phyloP scores from a whole-genome alignment of 2,113 vertebrate species.

The Hemiprocne comata region DNA sequence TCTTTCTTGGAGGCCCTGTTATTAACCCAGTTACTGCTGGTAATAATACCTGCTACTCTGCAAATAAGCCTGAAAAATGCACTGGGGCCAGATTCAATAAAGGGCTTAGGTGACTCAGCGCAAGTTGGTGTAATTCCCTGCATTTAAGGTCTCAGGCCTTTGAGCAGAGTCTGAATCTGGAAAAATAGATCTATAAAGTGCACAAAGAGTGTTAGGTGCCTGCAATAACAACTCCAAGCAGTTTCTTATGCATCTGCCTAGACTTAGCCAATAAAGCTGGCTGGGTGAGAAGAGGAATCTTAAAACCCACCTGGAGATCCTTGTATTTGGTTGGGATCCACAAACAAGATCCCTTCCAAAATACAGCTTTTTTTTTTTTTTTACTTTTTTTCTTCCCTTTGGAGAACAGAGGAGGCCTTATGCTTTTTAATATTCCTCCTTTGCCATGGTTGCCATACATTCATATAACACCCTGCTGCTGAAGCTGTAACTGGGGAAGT shows the following conservation, averaged over 20 bases:
- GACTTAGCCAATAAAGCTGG: not conserved
- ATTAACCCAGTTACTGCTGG: slow-evolving; percentile 62
- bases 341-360: not conserved
- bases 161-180: slow-evolving; percentile 23
- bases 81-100: slow-evolving; percentile 33
- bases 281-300: not conserved
- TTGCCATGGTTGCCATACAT: not conserved
- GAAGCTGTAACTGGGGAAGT: not conserved
- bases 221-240: not conserved
- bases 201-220: not conserved
- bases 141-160: slow-evolving; percentile 28
- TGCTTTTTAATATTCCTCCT: not conserved
- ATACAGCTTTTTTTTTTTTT: rapidly evolving
- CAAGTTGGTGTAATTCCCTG: not conserved
- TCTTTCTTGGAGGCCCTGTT: slow-evolving; percentile 49
- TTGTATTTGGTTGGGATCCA: not conserved
- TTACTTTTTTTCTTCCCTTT: not conserved
- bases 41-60: slow-evolving; percentile 42
- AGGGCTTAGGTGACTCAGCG: slow-evolving; percentile 10
- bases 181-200: slow-evolving; percentile 23
- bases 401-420: not conserved
- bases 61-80: slow-evolving; percentile 52
- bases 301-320: not conserved
- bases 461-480: not conserved
- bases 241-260: not conserved